Evolutionary conservation across 2,888 invertebrate species (phyloP).

Genomic region (Corythucha ciliata): DNA sequence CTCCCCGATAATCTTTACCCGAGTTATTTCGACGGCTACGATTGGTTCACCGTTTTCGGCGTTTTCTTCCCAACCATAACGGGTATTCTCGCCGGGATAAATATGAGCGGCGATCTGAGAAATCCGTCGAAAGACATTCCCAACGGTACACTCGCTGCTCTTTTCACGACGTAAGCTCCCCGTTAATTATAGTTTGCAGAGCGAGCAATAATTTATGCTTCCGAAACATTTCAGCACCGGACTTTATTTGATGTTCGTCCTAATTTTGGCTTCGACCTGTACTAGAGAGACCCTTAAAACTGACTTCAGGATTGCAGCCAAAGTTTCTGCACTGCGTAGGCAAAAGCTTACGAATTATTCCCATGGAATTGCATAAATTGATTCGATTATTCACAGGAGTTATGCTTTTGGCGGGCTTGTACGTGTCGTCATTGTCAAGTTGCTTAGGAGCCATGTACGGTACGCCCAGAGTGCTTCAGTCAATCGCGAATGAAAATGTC

Average conservation of each 20-base stretch:
- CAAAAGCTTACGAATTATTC: slow-evolving; percentile 10
- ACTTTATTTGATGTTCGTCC: slow-evolving; percentile 77
- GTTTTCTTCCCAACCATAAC: slow-evolving; percentile 97
- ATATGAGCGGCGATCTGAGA: slow-evolving; percentile 93
- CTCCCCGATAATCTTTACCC: slow-evolving; percentile 74
- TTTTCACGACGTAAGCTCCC: slow-evolving; percentile 66
- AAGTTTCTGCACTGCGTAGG: slow-evolving; percentile 67
- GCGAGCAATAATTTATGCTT: neutral
- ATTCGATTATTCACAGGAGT: slow-evolving; percentile 49
- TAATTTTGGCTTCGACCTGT: slow-evolving; percentile 85
- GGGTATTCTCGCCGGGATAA: slow-evolving; percentile 92
- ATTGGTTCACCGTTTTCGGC: slow-evolving; percentile 93
- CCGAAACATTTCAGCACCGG: slow-evolving; percentile 67
- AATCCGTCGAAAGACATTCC: slow-evolving; percentile 90
- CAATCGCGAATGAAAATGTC: slow-evolving; percentile 90
- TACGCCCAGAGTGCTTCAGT: slow-evolving; percentile 86
- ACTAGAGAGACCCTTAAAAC: slow-evolving; percentile 56
- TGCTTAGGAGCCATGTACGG: slow-evolving; percentile 95
- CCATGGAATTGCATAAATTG: neutral
- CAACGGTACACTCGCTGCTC: slow-evolving; percentile 84
- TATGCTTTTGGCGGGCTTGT: slow-evolving; percentile 79
- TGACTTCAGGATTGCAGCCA: slow-evolving; percentile 86
- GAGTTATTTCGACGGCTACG: slow-evolving; percentile 65
- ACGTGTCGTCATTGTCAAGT: slow-evolving; percentile 91
- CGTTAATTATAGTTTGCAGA: neutral